These are phyloP conservation scores for Ceratoteleas bidentatus DNA, from an alignment of 1,140 invertebrate species.

Conservation along the genomic window DNA sequence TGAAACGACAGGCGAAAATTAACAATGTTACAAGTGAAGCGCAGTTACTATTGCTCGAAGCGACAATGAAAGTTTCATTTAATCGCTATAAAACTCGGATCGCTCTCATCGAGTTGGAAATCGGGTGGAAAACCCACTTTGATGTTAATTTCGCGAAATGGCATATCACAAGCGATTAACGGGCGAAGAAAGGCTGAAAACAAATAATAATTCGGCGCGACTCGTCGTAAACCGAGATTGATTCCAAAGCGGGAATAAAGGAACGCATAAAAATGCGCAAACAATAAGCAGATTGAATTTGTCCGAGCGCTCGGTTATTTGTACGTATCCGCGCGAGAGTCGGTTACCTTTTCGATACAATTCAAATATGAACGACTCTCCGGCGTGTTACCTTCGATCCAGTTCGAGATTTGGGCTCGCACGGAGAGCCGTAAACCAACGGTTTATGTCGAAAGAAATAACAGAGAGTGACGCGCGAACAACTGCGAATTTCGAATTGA, in stretches of 20 bases:
- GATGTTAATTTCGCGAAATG: too few species aligned
- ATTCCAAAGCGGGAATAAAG: slow-evolving; percentile 33
- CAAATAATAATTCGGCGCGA: slow-evolving; percentile 21
- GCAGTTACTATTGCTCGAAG: too few species aligned
- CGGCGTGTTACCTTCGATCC: slow-evolving; percentile 35
- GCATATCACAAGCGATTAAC: too few species aligned
- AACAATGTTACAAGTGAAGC: background rate
- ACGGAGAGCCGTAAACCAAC: slow-evolving; percentile 43
- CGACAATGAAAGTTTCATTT: too few species aligned
- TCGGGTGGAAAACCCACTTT: too few species aligned
- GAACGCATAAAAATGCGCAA: slow-evolving; percentile 40
- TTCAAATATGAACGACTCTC: slow-evolving; percentile 51
- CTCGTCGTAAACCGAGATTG: slow-evolving; percentile 31
- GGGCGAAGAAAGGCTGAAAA: slow-evolving; percentile 4
- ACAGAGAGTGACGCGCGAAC: slow-evolving; percentile 45
- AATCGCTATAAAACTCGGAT: too few species aligned
- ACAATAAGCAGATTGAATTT: slow-evolving; percentile 55
- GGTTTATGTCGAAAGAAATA: slow-evolving; percentile 61
- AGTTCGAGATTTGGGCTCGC: slow-evolving; percentile 37
- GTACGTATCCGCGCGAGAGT: slow-evolving; percentile 15
- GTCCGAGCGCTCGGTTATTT: slow-evolving; percentile 20
- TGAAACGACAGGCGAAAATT: background rate
- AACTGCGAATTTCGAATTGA: slow-evolving; percentile 56
- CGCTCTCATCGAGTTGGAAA: too few species aligned
- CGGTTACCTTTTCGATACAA: slow-evolving; percentile 37